Evolutionary conservation across 1,140 invertebrate species (phyloP), one percentile per base, ranked within the genome.

Genomic region (Euborellia annulipes): DNA sequence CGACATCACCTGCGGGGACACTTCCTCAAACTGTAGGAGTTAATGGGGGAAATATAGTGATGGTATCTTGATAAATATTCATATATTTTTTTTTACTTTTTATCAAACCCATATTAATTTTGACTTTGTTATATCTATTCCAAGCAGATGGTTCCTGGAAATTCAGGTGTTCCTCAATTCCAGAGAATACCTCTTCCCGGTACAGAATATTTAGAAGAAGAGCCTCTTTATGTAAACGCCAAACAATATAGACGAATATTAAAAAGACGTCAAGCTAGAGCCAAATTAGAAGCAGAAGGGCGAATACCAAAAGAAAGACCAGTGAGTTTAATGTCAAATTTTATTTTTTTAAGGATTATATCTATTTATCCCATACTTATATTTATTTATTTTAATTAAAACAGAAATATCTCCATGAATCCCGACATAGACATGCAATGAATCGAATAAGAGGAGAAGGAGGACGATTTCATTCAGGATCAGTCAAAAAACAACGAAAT

Each of bases 341-440:
- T 21, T 8, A 23, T 27, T 50, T 18, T 45, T 42, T 36, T 14
- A 43, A 48, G 36, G 46, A 41, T 19, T 34, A 17, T 40, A 36
- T 41, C 8, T 16, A 11, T 41, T 51, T 41, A 16, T 7, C 48
- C 21, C 14, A 43, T 11, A 19, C 30, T 50, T 41, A 19, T 51
- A 53, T 56, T 54, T 56, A 52, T 70, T 6, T 27, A 27, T 27
- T 4, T 27, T 6, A 27, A 27, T 11, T 27, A 6, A 6, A 76
- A 27, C 62, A 93, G 82, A 98, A 97, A 89, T 98, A 98, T 62
- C 70, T 98, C n/a, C 94, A 98, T 56, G 94, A 98, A 68, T 98
- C 93, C 8, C 69, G 95, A 46, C 95, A 98, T 68, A 71, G 85
- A 54, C 95, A 98, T 61, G 95, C 95, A 0, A 91, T 98, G 86